Base-by-base conservation (phyloP, 2,888 invertebrate species). In the Cephonodes hylas region DNA sequence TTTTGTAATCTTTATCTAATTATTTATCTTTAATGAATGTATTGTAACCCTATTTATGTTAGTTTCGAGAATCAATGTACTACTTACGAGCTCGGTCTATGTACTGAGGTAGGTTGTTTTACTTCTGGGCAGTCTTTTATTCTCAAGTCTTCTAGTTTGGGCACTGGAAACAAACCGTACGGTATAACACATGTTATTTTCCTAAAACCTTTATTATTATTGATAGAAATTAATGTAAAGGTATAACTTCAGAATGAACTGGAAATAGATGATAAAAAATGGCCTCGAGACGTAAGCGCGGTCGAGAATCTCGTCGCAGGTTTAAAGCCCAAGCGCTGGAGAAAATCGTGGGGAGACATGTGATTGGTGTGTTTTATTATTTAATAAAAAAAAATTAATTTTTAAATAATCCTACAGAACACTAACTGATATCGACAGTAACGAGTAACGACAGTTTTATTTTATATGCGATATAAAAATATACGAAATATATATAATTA, bases 71-170 rank as follows among this genome's bases (percentile, higher is more conserved):
- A 3, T n/a, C n/a, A 13, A 4, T 23, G 15, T 23, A 18, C 6
- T 25, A 89, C 92, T 91, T 82, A 92, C 92, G 92, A 92, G 76
- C 87, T 91, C 64, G 92, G 92, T 67, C 92, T 85, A 74, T 91
- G 85, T 67, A 92, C 89, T 78, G 92, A 92, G 81, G 91, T 90
- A 85, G 92, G 92, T 83, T 91, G 92, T 80, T 90, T 91, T 63
- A 88, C 83, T 89, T 92, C 91, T 65, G 91, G 91, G 74, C 91
- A 92, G 90, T 92, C 92, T 91, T 90, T 91, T 86, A 91, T 90
- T 90, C 91, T 91, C 86, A 92, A 91, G 78, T 92, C 91, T 89
- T 92, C 92, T 83, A 92, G 71, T 85, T 90, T 91, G 67, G 91
- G 91, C 67, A 90, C 91, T 91, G 84, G 65, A 84, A 86, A 60